These are phyloP conservation scores for Melanotaenia parkinsoni DNA, from an alignment of 2,797 vertebrate genomes.

Conservation along the genomic window DNA sequence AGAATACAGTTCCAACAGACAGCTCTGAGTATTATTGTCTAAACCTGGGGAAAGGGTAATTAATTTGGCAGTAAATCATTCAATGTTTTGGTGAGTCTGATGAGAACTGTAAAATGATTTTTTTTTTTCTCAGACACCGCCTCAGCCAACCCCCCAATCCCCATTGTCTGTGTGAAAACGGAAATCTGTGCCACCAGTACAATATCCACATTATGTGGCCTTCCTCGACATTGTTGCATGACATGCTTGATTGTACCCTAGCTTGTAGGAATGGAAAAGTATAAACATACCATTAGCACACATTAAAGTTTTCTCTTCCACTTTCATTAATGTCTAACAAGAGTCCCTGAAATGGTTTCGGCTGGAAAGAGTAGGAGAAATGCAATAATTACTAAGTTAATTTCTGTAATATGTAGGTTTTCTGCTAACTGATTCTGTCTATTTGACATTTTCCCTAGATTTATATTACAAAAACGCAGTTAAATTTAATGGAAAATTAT, in stretches of 20 bases:
- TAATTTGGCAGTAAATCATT: constrained; percentile 85
- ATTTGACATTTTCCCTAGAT: constrained; percentile 22
- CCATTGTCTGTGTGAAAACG: constrained; percentile 83
- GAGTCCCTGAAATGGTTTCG: not conserved
- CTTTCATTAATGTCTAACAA: constrained; percentile 24
- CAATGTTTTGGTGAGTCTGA: constrained; percentile 80
- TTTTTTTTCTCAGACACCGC: constrained; percentile 58
- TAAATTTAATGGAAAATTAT: constrained; percentile 24
- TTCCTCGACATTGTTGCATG: constrained; percentile 75
- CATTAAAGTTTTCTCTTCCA: constrained; percentile 49
- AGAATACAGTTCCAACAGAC: constrained; percentile 82
- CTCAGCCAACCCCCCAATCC: constrained; percentile 62
- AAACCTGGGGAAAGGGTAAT: constrained; percentile 85
- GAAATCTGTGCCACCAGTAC: constrained; percentile 81
- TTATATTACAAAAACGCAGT: constrained; percentile 8
- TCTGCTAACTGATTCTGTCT: not conserved
- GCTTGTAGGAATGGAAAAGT: constrained; percentile 57
- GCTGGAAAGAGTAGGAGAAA: constrained; percentile 9
- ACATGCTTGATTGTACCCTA: constrained; percentile 76
- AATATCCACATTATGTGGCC: constrained; percentile 80
- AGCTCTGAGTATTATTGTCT: constrained; percentile 81
- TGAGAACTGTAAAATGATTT: constrained; percentile 78
- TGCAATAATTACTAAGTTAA: not conserved
- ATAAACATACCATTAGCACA: constrained; percentile 70
- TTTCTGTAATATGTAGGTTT: constrained; percentile 3